Conservation (phyloP, 2,113 vertebrate species). For the Perccottus glenii region DNA sequence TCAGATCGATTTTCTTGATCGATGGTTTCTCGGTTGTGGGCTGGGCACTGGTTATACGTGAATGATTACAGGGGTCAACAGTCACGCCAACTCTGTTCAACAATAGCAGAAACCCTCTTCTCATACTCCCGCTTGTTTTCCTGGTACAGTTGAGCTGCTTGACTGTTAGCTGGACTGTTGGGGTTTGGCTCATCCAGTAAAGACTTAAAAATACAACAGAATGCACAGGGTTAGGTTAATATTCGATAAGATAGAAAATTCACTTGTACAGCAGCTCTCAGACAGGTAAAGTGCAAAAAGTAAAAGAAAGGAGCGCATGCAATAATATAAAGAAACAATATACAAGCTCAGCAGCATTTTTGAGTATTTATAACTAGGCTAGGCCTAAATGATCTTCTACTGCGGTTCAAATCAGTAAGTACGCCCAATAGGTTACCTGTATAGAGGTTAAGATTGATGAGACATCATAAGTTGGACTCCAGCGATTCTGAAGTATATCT, state of each 20-base stretch:
- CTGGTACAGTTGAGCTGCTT: constrained; percentile 98
- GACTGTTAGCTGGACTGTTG: constrained; percentile 98
- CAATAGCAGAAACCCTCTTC: constrained; percentile 97
- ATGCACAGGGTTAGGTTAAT: too few species aligned
- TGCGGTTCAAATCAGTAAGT: not conserved
- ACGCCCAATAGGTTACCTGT: constrained; percentile 82
- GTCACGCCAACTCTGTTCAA: constrained; percentile 99
- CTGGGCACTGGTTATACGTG: constrained; percentile 84
- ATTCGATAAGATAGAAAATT: too few species aligned
- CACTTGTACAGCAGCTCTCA: too few species aligned
- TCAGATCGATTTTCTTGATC: constrained; percentile 57
- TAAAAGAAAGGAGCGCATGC: constrained; percentile 7
- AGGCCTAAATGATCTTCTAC: too few species aligned
- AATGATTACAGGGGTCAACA: constrained; percentile 88
- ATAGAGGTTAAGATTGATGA: constrained; percentile 99
- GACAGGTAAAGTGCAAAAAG: too few species aligned
- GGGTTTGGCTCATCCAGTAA: constrained; percentile 98
- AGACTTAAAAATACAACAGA: too few species aligned
- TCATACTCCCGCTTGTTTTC: constrained; percentile 99
- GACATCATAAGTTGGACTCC: constrained; percentile 99
- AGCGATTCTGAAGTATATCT: constrained; percentile 99
- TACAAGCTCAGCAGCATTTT: too few species aligned
- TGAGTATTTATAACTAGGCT: not conserved
- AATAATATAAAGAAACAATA: too few species aligned
- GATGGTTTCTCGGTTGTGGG: constrained; percentile 82